A percentile compares a stretch with the other conserved stretches of the same genome.
Evolutionary conservation across 2,888 invertebrate genomes (phyloP).

Genomic region (Plebejus melissa): DNA sequence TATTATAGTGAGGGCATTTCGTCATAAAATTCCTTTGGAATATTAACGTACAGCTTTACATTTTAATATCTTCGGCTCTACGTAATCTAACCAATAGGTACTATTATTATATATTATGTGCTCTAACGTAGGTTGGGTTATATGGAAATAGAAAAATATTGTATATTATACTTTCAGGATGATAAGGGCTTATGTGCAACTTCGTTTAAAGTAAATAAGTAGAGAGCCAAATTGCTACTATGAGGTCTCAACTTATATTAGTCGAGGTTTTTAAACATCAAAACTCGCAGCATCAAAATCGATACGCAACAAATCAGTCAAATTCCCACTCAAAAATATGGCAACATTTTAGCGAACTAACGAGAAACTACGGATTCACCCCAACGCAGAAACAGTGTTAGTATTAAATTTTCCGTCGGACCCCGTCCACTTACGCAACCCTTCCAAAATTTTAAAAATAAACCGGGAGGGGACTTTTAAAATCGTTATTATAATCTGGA

Average conservation of each 20-base stretch:
- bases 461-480: constrained; percentile 69
- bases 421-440: constrained; percentile 73
- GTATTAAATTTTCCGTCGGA: constrained; percentile 67
- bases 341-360: constrained; percentile 22
- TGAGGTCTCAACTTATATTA: no score
- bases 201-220: no score
- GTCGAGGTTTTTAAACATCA: background rate
- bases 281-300: background rate
- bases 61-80: background rate
- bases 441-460: constrained; percentile 66
- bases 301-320: background rate
- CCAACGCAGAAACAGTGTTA: constrained; percentile 63
- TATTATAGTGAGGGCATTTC: no score
- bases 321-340: constrained; percentile 19
- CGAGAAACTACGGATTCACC: constrained; percentile 47
- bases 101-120: background rate
- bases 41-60: background rate
- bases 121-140: background rate
- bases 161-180: no score
- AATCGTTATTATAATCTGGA: constrained; percentile 79
- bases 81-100: no score
- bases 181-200: no score
- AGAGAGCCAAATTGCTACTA: no score
- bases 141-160: no score
- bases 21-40: constrained; percentile 25